Percentiles rank a stretch among this genome's conserved stretches.
Evolutionary conservation across 2,113 vertebrate species (phyloP).

Genomic region (Erpornis zantholeuca): DNA sequence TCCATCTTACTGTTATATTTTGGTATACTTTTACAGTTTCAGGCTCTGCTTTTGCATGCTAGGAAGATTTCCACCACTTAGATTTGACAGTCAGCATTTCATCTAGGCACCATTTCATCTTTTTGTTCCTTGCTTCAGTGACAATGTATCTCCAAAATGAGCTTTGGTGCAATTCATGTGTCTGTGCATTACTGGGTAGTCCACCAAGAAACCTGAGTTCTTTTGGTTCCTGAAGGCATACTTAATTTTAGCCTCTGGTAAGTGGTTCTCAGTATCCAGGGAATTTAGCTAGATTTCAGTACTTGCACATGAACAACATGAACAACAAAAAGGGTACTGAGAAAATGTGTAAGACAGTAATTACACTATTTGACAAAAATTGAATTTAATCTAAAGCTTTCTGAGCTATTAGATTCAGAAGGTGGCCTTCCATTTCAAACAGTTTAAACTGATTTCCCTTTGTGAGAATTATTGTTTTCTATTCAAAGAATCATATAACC

Average conservation of each 20-base stretch:
- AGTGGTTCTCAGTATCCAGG: not conserved
- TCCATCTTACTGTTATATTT: not conserved
- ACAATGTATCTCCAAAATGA: not conserved
- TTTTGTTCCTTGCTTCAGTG: not conserved
- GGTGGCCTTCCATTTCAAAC: not conserved
- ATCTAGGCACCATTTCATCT: not conserved
- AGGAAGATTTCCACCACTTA: not conserved
- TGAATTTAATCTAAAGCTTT: not conserved
- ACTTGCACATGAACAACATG: not conserved
- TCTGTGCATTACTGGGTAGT: not conserved
- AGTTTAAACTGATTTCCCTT: not conserved
- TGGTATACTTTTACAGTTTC: not conserved
- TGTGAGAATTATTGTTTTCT: not conserved
- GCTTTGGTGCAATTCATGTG: not conserved
- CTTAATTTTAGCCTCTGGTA: not conserved
- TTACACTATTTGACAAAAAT: not conserved
- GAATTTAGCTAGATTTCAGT: not conserved
- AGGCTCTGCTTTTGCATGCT: not conserved
- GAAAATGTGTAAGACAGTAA: not conserved
- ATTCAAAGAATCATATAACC: not conserved
- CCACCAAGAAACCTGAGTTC: not conserved
- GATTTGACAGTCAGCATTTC: not conserved
- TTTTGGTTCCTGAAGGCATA: not conserved
- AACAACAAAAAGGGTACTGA: not conserved
- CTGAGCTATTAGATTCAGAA: not conserved